Evolutionary conservation across 2,888 invertebrate genomes (phyloP).

Genomic region (Zhuqinia jingwanae): DNA sequence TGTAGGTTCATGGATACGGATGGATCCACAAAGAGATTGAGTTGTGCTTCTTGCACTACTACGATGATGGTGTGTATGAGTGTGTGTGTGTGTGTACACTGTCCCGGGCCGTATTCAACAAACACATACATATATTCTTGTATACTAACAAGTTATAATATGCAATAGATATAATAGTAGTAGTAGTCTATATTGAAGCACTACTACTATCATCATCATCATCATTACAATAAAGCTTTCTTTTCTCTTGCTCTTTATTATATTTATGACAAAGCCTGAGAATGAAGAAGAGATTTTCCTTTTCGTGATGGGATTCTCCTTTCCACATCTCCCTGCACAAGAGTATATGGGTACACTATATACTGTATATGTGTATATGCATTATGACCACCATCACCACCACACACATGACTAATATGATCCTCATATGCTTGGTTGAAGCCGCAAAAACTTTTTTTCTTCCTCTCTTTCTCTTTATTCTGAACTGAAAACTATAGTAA

Average conservation of each 20-base stretch:
- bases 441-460: constrained; percentile 57
- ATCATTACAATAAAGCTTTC: constrained; percentile 34
- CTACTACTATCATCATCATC: too few relatives aligned
- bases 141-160: too few relatives aligned
- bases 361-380: not conserved
- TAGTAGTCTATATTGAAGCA: too few relatives aligned
- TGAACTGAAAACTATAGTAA: too few relatives aligned
- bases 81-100: too few relatives aligned
- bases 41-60: constrained; percentile 40
- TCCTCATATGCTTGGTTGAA: constrained; percentile 66
- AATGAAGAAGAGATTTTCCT: constrained; percentile 60
- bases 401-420: constrained; percentile 53
- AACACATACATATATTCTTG: too few relatives aligned
- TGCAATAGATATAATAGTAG: too few relatives aligned
- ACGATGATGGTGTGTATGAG: too few relatives aligned
- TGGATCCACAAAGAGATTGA: constrained; percentile 70
- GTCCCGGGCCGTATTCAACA: constrained; percentile 65
- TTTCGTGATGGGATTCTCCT: constrained; percentile 61
- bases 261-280: constrained; percentile 63
- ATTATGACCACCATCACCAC: constrained; percentile 40
- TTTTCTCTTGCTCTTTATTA: constrained; percentile 41
- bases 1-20: constrained; percentile 63
- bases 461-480: constrained; percentile 24
- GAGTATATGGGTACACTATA: not conserved
- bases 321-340: constrained; percentile 17